These are phyloP conservation scores for Alouatta palliata DNA, from an alignment of 2,113 vertebrate genomes.

Conservation along the genomic window DNA sequence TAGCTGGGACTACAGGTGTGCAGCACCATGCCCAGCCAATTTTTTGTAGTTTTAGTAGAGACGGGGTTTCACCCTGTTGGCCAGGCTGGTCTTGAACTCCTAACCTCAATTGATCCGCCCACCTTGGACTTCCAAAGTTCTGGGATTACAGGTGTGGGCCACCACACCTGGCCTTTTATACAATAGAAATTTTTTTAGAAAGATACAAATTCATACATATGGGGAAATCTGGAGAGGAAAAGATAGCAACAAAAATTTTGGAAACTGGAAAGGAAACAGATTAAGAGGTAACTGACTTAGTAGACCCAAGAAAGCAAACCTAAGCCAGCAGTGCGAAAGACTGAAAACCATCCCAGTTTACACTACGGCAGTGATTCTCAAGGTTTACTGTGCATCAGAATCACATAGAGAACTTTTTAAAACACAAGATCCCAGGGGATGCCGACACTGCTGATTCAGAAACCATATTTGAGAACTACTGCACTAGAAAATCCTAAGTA, in stretches of 20 bases:
- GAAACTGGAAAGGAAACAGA: conserved; percentile 17
- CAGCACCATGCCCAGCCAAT: no score
- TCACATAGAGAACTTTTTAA: background rate
- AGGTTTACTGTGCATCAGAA: background rate
- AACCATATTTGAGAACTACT: background rate
- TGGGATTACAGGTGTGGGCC: no score
- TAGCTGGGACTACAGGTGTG: no score
- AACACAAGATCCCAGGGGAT: background rate
- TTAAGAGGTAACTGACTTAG: background rate
- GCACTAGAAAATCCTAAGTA: background rate
- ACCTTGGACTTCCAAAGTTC: no score
- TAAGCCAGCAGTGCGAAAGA: background rate
- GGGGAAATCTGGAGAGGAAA: background rate
- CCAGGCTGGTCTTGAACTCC: no score
- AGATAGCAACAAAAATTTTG: background rate
- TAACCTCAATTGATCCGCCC: no score
- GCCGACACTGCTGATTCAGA: background rate
- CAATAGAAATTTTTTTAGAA: background rate
- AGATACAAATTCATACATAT: background rate
- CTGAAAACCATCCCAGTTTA: background rate
- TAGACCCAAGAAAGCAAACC: background rate
- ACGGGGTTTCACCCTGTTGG: no score
- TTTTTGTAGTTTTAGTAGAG: no score
- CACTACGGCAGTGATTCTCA: background rate
- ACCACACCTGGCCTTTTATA: background rate